phyloP scores from a whole-genome alignment of 92 coral and sea anemone genomes.

The Muricea muricata region DNA sequence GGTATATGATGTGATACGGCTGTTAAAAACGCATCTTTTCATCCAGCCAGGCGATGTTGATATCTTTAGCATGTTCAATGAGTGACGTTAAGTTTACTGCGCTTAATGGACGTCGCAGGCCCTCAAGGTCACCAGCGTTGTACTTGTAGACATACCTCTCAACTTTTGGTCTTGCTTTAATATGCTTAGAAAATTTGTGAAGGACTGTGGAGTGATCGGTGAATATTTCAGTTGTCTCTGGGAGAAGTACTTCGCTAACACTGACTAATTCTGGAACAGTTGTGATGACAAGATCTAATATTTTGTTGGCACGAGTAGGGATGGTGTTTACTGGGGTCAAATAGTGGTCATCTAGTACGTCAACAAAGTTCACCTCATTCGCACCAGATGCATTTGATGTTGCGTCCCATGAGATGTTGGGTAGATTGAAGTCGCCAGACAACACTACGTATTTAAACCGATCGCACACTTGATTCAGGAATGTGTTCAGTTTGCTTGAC shows the following conservation, averaged over 20 bases:
- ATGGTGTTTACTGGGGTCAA: background rate
- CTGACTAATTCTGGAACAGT: background rate
- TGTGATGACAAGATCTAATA: conserved; percentile 6
- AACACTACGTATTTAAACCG: too few relatives aligned
- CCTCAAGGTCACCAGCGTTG: conserved; percentile 54
- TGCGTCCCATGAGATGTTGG: too few relatives aligned
- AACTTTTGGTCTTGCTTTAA: conserved; percentile 43
- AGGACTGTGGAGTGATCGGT: background rate
- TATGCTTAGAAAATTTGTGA: background rate
- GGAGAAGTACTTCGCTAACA: background rate
- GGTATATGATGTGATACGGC: conserved; percentile 8
- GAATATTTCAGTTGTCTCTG: background rate
- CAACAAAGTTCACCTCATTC: too few relatives aligned
- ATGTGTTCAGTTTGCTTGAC: too few relatives aligned
- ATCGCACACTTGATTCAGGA: too few relatives aligned
- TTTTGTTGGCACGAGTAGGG: background rate
- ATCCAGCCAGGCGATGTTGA: conserved; percentile 42
- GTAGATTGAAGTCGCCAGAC: too few relatives aligned
- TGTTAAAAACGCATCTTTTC: conserved; percentile 66
- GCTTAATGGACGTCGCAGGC: conserved; percentile 41
- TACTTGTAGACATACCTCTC: conserved; percentile 58
- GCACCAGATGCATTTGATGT: too few relatives aligned
- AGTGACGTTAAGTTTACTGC: conserved; percentile 18
- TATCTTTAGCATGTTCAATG: conserved; percentile 27
- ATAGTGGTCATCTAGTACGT: conserved; percentile 23